Evolutionary conservation across 2,888 invertebrate genomes (phyloP).

Genomic region (Drosophila nr. medialis): DNA sequence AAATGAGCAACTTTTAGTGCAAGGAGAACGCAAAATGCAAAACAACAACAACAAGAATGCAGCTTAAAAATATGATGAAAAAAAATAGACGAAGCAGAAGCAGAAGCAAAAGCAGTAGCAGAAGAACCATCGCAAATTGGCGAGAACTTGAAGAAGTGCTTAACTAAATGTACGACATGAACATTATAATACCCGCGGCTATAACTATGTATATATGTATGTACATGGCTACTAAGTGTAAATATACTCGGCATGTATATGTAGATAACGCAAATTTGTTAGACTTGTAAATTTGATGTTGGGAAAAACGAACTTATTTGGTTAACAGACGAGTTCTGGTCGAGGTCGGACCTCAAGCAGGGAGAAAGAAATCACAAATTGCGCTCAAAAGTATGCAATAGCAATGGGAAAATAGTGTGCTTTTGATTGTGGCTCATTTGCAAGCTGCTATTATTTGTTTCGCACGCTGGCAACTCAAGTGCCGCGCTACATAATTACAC

Average conservation of each 20-base stretch:
- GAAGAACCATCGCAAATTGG: slow-evolving; percentile 45
- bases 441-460: slow-evolving; percentile 31
- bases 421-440: slow-evolving; percentile 3
- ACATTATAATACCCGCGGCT: slow-evolving; percentile 9
- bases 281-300: background rate
- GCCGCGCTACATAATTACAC: slow-evolving; percentile 43
- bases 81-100: background rate
- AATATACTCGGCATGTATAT: background rate
- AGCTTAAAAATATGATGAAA: slow-evolving; percentile 42
- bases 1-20: slow-evolving; percentile 51
- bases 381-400: slow-evolving; percentile 15
- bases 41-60: slow-evolving; percentile 26
- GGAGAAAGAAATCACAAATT: slow-evolving; percentile 17
- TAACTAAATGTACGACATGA: slow-evolving; percentile 36
- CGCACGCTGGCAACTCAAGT: slow-evolving; percentile 18
- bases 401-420: background rate
- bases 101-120: slow-evolving; percentile 16
- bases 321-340: slow-evolving; percentile 9
- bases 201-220: background rate
- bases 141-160: slow-evolving; percentile 33
- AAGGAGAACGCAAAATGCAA: slow-evolving; percentile 50
- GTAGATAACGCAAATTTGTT: slow-evolving; percentile 27
- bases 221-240: background rate
- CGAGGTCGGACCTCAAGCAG: slow-evolving; percentile 19
- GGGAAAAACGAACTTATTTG: slow-evolving; percentile 1